phyloP scores from a whole-genome alignment of 2,888 invertebrate species.

The Homarus gammarus region DNA sequence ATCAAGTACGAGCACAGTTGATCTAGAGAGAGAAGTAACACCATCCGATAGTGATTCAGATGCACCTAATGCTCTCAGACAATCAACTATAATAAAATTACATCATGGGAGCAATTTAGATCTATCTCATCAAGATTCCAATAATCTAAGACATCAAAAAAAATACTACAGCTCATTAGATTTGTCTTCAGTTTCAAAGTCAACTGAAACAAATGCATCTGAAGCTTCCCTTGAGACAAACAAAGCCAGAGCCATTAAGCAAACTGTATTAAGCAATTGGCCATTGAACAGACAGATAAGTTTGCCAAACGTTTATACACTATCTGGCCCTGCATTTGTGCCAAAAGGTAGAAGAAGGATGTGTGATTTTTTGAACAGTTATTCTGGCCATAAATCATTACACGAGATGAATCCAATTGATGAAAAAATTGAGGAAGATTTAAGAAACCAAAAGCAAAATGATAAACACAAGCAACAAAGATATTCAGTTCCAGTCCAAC shows the following conservation, averaged over 20 bases:
- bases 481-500: not conserved
- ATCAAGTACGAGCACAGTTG: constrained; percentile 19
- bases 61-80: constrained; percentile 38
- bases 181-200: not conserved
- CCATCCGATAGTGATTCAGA: constrained; percentile 30
- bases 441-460: not conserved
- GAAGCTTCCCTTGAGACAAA: not conserved
- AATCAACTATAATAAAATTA: constrained; percentile 39
- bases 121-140: not conserved
- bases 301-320: not conserved
- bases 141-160: not conserved
- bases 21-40: not conserved
- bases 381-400: constrained; percentile 46
- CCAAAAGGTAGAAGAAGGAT: constrained; percentile 49
- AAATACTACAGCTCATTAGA: constrained; percentile 3
- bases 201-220: not conserved
- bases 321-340: constrained; percentile 41
- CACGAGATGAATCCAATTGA: constrained; percentile 41
- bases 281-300: not conserved
- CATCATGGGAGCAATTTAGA: constrained; percentile 9
- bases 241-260: not conserved
- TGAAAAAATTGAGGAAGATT: constrained; percentile 34
- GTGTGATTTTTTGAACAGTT: constrained; percentile 49
- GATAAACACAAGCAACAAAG: not conserved
- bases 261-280: not conserved